A percentile compares a stretch with the other conserved stretches of the same genome.
Conservation (phyloP, 1,140 invertebrate species). For the Cecropterus lyciades region DNA sequence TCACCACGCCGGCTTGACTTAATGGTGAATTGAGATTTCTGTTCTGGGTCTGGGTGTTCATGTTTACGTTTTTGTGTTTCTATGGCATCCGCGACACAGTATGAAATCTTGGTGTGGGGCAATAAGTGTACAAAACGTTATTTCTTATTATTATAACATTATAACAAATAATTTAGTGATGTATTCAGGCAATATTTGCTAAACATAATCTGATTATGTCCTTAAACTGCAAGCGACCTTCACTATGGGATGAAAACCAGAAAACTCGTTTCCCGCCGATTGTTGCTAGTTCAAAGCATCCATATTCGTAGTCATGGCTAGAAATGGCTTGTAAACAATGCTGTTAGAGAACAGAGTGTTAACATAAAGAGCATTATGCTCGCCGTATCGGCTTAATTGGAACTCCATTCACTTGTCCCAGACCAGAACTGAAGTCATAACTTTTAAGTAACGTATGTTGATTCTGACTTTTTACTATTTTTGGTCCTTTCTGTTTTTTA, state of each 20-base stretch:
- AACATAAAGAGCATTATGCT: slow-evolving; percentile 35
- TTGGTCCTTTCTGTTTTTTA: not conserved
- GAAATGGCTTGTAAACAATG: slow-evolving; percentile 29
- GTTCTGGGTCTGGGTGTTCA: too few species aligned
- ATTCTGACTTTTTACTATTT: slow-evolving; percentile 1
- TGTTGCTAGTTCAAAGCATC: slow-evolving; percentile 5
- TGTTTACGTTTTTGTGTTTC: too few species aligned
- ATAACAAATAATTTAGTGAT: too few species aligned
- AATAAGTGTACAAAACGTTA: too few species aligned
- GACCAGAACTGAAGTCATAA: slow-evolving; percentile 8
- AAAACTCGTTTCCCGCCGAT: slow-evolving; percentile 5
- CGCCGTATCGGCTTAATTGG: slow-evolving; percentile 32
- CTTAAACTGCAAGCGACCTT: slow-evolving; percentile 1
- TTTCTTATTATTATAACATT: too few species aligned
- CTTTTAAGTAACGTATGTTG: slow-evolving; percentile 14
- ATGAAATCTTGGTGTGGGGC: too few species aligned
- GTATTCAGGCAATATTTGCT: too few species aligned
- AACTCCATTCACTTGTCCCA: slow-evolving; percentile 21
- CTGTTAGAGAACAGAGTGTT: slow-evolving; percentile 38
- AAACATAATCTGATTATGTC: not conserved
- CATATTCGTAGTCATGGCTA: slow-evolving; percentile 19
- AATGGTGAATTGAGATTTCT: too few species aligned
- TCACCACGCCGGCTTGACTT: too few species aligned
- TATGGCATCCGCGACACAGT: too few species aligned
- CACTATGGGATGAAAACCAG: slow-evolving; percentile 4